Evolutionary conservation across 2,113 vertebrate genomes (phyloP), one percentile per base, ranked within the genome.

Genomic region (Centrocercus urophasianus): DNA sequence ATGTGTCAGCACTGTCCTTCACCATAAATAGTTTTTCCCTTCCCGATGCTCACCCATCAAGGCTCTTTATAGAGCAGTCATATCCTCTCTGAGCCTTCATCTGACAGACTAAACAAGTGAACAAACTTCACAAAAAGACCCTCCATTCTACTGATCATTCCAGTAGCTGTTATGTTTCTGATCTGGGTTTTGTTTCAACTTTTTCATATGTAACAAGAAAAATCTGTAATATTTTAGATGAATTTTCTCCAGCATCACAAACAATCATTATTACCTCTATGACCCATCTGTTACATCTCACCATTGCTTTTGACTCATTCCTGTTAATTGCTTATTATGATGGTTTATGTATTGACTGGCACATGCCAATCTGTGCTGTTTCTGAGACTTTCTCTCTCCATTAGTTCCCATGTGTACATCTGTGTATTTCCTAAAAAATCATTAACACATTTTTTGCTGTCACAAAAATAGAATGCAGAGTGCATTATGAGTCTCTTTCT

Each of bases 1-100:
- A 93, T 87, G 88, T 89, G 92, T 94, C 93, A 96, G 83, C 95
- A 92, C 81, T 95, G 81, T 96, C 90, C 93, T 94, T 86, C 82
- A 52, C 95, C 93, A 92, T 92, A 96, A 96, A 96, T 96, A 96
- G 76, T 45, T 95, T 90, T 88, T 84, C 43, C 27, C 80, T 96
- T 96, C 92, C 92, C 88, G 90, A 93, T 88, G 57, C 83, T 93
- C 83, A 75, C 48, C 80, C 77, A 0, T 92, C 83, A 92, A 94
- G 63, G 86, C 94, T 92, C 88, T 93, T 95, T 88, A 89, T 5
- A 84, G 34, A 92, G 73, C 50, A 81, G 85, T 92, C 83, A 84
- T 57, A 90, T 92, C 77, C 66, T 93, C 63, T 75, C 66, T 69
- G 38, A 88, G 73, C 57, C 65, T 94, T 92, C 88, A 65, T 90